Conservation (phyloP, 2,888 invertebrate species). For the Dyspetes luteomarginatus region DNA sequence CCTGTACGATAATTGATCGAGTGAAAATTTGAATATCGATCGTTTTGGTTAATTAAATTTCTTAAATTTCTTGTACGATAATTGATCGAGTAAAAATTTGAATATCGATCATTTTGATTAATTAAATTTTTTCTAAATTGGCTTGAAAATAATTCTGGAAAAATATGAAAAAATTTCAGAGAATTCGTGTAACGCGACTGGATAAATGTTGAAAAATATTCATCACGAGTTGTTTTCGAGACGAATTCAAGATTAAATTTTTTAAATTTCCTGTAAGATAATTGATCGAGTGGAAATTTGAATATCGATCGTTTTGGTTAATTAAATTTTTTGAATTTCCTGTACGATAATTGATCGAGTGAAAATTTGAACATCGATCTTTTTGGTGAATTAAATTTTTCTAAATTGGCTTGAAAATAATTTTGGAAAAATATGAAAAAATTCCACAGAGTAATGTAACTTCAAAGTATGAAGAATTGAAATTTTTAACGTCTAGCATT, state of each 20-base stretch:
- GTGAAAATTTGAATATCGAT: background rate
- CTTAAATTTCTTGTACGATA: too few species aligned
- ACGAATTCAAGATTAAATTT: background rate
- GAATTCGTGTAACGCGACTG: constrained; percentile 37
- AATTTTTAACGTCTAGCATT: constrained; percentile 7
- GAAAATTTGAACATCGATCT: background rate
- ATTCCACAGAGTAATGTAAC: background rate
- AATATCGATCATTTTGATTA: too few species aligned
- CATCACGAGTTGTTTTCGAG: background rate
- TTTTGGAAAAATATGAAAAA: background rate
- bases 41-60: background rate
- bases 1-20: background rate
- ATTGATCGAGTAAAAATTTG: too few species aligned
- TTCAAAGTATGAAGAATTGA: background rate
- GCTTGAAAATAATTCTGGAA: background rate
- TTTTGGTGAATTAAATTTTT: background rate
- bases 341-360: background rate
- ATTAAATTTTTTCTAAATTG: background rate
- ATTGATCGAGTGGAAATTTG: background rate
- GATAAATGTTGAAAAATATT: constrained; percentile 17
- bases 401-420: background rate
- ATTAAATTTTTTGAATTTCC: background rate
- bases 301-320: background rate
- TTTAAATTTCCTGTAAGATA: background rate
- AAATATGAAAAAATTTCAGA: background rate